phyloP scores from a whole-genome alignment of 1,140 invertebrate genomes.

The Caerostris extrusa region DNA sequence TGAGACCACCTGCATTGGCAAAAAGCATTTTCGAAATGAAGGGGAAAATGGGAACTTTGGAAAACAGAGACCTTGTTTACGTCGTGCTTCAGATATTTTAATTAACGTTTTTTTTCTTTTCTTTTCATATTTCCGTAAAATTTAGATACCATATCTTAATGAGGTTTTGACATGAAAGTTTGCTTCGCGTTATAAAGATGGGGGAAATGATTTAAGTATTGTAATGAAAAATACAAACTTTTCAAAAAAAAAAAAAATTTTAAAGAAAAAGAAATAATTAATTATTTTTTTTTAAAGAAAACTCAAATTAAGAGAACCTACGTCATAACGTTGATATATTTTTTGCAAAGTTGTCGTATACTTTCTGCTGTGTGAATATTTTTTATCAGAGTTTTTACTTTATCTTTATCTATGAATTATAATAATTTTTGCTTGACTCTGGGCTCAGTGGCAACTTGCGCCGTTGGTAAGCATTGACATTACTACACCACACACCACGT shows the following conservation, averaged over 20 bases:
- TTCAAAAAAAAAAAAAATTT: not conserved
- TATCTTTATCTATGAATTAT: too few relatives aligned
- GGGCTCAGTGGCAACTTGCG: too few relatives aligned
- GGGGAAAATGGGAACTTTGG: not conserved
- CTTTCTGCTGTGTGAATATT: too few relatives aligned
- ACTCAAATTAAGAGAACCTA: too few relatives aligned
- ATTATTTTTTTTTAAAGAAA: too few relatives aligned
- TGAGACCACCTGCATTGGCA: not conserved
- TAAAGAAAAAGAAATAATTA: not conserved
- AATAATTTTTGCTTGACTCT: too few relatives aligned
- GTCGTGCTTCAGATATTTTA: slow-evolving; percentile 10
- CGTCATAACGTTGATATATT: too few relatives aligned
- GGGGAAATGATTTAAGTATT: not conserved
- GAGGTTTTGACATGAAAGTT: not conserved
- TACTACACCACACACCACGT: too few relatives aligned
- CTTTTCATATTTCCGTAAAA: not conserved
- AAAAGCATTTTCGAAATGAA: not conserved
- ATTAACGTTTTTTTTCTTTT: not conserved
- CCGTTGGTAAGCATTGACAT: too few relatives aligned
- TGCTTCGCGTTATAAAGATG: not conserved
- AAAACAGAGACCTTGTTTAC: not conserved
- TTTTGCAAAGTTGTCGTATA: too few relatives aligned
- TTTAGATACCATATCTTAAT: slow-evolving; percentile 14
- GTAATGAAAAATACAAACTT: not conserved
- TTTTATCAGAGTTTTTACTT: too few relatives aligned